phyloP scores from a whole-genome alignment of 2,888 invertebrate species.

The Phoenoteleia sp. region DNA sequence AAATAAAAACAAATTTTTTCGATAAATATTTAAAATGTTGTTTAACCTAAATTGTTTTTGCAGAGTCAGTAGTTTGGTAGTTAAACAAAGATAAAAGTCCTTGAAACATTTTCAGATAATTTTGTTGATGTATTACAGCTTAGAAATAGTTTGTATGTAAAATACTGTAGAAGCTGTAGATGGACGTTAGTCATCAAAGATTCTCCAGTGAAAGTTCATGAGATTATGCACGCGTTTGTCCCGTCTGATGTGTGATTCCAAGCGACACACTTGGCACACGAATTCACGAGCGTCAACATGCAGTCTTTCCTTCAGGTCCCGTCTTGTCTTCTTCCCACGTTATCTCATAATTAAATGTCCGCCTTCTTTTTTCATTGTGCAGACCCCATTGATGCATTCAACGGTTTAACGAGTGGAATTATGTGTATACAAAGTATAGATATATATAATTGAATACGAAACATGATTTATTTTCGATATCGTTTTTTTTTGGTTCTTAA shows the following conservation, averaged over 20 bases:
- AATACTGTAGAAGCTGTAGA: conserved; percentile 7
- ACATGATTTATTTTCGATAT: too few species aligned
- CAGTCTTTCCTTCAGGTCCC: neutral
- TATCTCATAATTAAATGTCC: conserved; percentile 76
- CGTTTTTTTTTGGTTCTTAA: too few species aligned
- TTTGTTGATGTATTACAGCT: too few species aligned
- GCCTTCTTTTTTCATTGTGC: conserved; percentile 66
- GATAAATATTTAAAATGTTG: too few species aligned
- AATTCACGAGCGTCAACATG: conserved; percentile 54
- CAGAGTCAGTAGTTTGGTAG: too few species aligned
- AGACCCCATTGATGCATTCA: conserved; percentile 25
- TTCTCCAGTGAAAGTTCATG: conserved; percentile 13
- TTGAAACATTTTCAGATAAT: too few species aligned
- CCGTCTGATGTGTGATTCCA: conserved; percentile 14
- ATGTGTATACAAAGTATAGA: conserved; percentile 3
- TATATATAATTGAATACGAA: neutral
- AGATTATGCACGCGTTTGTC: conserved; percentile 4
- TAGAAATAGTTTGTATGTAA: too few species aligned
- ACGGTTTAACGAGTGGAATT: conserved; percentile 25
- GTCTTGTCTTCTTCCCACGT: conserved; percentile 72
- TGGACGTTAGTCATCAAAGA: conserved; percentile 20
- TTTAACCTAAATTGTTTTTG: too few species aligned
- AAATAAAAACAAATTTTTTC: too few species aligned
- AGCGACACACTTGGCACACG: conserved; percentile 24
- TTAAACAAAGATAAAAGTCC: too few species aligned